phyloP scores from a whole-genome alignment of 2,113 vertebrate species.

The Chunga burmeisteri region DNA sequence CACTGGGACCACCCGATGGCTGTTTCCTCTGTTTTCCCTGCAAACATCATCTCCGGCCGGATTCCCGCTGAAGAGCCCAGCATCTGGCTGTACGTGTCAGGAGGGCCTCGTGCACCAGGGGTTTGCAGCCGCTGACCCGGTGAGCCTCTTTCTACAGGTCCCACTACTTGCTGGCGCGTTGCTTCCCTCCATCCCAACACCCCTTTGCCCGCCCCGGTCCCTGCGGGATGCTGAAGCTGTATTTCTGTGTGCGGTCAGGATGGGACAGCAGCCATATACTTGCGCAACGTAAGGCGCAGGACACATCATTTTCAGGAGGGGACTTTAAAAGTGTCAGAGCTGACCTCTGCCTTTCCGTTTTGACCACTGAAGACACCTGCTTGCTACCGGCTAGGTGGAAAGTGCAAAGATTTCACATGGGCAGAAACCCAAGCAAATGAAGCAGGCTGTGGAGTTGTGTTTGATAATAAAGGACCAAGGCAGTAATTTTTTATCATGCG shows the following conservation, averaged over 20 bases:
- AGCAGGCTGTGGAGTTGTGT: not conserved
- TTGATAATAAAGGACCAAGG: not conserved
- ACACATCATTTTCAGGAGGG: not conserved
- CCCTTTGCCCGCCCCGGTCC: not conserved
- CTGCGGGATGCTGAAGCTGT: not conserved
- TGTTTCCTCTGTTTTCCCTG: not conserved
- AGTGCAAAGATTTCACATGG: not conserved
- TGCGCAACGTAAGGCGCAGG: fast-evolving
- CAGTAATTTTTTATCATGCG: not conserved
- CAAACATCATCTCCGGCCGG: not conserved
- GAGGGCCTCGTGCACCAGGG: not conserved
- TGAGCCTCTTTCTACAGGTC: not conserved
- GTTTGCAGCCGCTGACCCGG: not conserved
- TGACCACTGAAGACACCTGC: not conserved
- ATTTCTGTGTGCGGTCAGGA: not conserved
- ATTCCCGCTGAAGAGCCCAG: not conserved
- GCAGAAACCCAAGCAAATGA: not conserved
- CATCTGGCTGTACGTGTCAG: fast-evolving
- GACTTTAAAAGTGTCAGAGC: not conserved
- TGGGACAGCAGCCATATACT: not conserved
- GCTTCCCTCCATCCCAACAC: not conserved
- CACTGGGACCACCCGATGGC: fast-evolving
- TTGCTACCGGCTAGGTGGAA: not conserved
- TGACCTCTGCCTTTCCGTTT: not conserved
- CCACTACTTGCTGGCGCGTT: not conserved